Conservation (phyloP, 1,140 invertebrate species). For the Drosophila leontia region DNA sequence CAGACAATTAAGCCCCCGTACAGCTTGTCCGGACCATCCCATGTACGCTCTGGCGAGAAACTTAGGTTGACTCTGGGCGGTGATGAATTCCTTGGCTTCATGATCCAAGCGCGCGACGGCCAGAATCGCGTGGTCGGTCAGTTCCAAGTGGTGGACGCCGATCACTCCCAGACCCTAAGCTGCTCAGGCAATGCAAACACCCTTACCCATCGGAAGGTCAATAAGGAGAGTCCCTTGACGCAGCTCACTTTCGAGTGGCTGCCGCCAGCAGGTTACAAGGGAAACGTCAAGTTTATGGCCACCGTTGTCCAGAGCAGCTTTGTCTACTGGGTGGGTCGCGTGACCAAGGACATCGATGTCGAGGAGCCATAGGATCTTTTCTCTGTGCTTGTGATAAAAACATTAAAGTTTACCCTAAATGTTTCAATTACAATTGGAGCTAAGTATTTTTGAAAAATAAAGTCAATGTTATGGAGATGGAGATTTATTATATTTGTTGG, state of each 20-base stretch:
- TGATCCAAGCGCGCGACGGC: conserved; percentile 75
- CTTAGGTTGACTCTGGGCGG: conserved; percentile 66
- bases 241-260: conserved; percentile 76
- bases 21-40: conserved; percentile 50
- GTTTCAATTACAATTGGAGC: conserved; percentile 27
- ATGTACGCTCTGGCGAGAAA: conserved; percentile 54
- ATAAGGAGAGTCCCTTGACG: conserved; percentile 62
- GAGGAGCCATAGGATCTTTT: conserved; percentile 48
- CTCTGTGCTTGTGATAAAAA: conserved; percentile 66
- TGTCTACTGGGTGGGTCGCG: conserved; percentile 85
- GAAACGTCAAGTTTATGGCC: conserved; percentile 83
- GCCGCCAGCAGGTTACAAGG: conserved; percentile 78
- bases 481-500: not conserved
- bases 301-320: conserved; percentile 85
- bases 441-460: conserved; percentile 74
- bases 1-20: conserved; percentile 68
- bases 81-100: conserved; percentile 71
- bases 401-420: conserved; percentile 5
- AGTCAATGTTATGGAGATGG: conserved; percentile 20
- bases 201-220: conserved; percentile 81
- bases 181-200: conserved; percentile 70
- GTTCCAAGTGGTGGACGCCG: conserved; percentile 64
- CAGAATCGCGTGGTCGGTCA: conserved; percentile 71
- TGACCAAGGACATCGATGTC: conserved; percentile 71
- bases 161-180: conserved; percentile 68